A percentile compares a stretch with the other conserved stretches of the same genome.
Conservation (phyloP, 2,888 invertebrate species). For the Spialia ferax region DNA sequence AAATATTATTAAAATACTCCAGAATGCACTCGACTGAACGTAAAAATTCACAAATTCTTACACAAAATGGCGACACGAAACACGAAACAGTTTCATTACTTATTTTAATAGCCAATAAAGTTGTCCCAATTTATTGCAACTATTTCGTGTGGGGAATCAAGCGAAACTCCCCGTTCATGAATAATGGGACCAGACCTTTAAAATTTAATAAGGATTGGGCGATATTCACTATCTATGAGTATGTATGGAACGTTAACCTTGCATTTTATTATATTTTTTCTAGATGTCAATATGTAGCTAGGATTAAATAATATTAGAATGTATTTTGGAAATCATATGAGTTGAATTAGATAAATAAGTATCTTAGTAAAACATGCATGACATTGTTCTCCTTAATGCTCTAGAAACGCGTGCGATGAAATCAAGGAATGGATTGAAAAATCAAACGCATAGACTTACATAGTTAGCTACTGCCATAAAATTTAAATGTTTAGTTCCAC, state of each 20-base stretch:
- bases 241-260: background rate
- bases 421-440: too few relatives aligned
- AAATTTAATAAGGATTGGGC: conserved; percentile 75
- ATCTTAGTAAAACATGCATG: too few relatives aligned
- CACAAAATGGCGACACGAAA: conserved; percentile 45
- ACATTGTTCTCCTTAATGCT: too few relatives aligned
- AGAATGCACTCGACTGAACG: conserved; percentile 5
- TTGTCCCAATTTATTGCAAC: conserved; percentile 76
- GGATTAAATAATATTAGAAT: too few relatives aligned
- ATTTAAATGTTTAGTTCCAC: too few relatives aligned
- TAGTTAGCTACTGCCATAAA: too few relatives aligned
- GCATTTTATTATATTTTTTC: background rate
- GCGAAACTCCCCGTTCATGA: conserved; percentile 69
- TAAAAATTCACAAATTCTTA: conserved; percentile 29
- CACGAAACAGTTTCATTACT: conserved; percentile 75
- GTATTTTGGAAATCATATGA: too few relatives aligned
- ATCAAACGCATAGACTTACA: too few relatives aligned
- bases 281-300: too few relatives aligned
- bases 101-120: conserved; percentile 84
- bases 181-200: conserved; percentile 73
- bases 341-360: too few relatives aligned
- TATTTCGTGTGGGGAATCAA: conserved; percentile 79
- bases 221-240: background rate
- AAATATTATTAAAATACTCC: background rate
- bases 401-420: too few relatives aligned